Conservation (phyloP, 2,113 vertebrate species). For the Sarotherodon lohbergeri region DNA sequence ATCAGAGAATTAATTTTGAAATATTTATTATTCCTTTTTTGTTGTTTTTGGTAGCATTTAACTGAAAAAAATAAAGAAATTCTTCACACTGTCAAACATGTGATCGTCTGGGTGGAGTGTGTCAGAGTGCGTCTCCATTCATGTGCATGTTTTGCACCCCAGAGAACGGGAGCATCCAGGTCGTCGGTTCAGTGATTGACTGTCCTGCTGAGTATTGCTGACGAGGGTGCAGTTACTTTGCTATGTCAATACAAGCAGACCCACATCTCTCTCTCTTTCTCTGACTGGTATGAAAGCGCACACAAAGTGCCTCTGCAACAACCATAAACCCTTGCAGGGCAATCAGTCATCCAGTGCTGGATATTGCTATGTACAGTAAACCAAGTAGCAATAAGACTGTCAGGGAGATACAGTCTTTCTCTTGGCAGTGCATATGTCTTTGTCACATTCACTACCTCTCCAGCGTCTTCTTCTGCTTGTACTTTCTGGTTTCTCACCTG, state of each 20-base stretch:
- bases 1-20: neutral
- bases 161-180: constrained; percentile 8
- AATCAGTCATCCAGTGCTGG: constrained; percentile 39
- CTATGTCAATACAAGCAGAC: constrained; percentile 48
- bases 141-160: neutral
- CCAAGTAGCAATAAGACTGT: constrained; percentile 19
- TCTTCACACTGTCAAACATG: neutral
- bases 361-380: constrained; percentile 31
- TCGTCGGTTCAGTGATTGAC: constrained; percentile 43
- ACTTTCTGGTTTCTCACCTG: neutral
- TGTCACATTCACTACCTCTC: constrained; percentile 39
- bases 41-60: neutral
- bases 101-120: neutral
- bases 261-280: constrained; percentile 1
- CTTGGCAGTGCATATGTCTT: constrained; percentile 36
- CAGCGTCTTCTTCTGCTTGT: constrained; percentile 1
- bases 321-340: neutral
- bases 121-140: neutral
- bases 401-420: constrained; percentile 22
- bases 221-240: constrained; percentile 39
- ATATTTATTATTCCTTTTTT: neutral
- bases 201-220: constrained; percentile 44
- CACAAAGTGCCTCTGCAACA: neutral
- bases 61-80: neutral
- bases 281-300: neutral